Evolutionary conservation across 2,113 vertebrate species (phyloP), one percentile per base, ranked within the genome.

Genomic region (Hippopotamus amphibius): DNA sequence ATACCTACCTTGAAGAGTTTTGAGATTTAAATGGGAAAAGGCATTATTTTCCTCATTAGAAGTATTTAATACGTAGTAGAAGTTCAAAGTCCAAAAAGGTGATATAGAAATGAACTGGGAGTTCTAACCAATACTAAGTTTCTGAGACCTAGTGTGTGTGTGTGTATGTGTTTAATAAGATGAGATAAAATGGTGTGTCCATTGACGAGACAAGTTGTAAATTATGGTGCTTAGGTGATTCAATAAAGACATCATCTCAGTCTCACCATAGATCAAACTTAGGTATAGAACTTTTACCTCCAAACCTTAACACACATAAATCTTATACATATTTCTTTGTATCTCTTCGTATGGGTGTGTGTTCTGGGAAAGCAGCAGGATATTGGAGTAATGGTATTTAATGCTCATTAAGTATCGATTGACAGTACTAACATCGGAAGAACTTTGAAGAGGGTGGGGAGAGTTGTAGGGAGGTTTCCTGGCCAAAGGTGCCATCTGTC

Each of bases 21-120:
- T 90, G 85, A 90, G 37, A 65, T 94, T 94, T 48, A 81, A 88
- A 88, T 90, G 61, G 63, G 26, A 66, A 76, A 48, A 46, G 21
- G 3, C 26, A n/a, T 84, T 41, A 41, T 81, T 79, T 97, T 96
- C 14, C 26, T 26, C 13, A 19, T 71, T 79, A 68, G 30, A 95
- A 79, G 22, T 65, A 65, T 46, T 81, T 21, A 37, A 1, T 43
- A 90, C 85, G 48, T 46, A 30, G n/a, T 77, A 81, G 26, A n/a
- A 48, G 3, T 84, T 85, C 80, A 37, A 71, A 66, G 50, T 66
- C 1, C 17, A 88, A 88, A 59, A 61, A 79, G 17, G 14, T 85
- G 48, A 92, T 65, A 16, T 1, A 37, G 24, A 63, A 88, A 85
- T 90, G 33, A 88, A 61, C 3, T 55, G 50, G 17, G 30, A 77